Evolutionary conservation across 2,113 vertebrate species (phyloP).

Genomic region (Pandion haliaetus): DNA sequence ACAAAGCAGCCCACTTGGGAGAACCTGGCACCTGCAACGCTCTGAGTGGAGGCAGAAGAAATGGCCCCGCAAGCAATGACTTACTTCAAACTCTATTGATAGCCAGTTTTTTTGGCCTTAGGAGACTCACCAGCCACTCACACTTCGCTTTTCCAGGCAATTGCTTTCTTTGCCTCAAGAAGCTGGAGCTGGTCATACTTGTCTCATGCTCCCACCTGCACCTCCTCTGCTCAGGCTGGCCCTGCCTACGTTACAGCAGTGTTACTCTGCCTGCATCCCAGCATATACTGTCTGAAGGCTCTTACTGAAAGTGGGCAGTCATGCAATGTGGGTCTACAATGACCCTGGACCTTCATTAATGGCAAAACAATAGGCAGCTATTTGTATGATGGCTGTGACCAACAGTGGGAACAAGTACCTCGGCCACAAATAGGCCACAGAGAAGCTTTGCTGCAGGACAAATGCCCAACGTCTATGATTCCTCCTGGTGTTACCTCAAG

Average conservation of each 20-base stretch:
- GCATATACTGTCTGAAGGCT: neutral
- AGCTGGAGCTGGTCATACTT: neutral
- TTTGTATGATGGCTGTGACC: neutral
- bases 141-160: neutral
- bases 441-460: neutral
- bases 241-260: neutral
- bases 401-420: neutral
- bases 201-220: too few relatives aligned
- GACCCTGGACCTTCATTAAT: neutral
- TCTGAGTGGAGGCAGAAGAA: neutral
- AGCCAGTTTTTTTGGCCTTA: neutral
- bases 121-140: neutral
- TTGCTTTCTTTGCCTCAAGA: neutral
- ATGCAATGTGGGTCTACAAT: neutral
- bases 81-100: neutral
- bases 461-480: neutral
- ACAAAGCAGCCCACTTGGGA: neutral
- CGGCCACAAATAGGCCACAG: neutral
- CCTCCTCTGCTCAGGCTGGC: neutral
- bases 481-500: neutral
- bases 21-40: neutral
- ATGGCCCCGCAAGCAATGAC: neutral
- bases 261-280: neutral
- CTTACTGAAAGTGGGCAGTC: neutral
- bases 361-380: neutral